Base-by-base conservation (phyloP, 2,888 invertebrate species). In the Oligia latruncula region DNA sequence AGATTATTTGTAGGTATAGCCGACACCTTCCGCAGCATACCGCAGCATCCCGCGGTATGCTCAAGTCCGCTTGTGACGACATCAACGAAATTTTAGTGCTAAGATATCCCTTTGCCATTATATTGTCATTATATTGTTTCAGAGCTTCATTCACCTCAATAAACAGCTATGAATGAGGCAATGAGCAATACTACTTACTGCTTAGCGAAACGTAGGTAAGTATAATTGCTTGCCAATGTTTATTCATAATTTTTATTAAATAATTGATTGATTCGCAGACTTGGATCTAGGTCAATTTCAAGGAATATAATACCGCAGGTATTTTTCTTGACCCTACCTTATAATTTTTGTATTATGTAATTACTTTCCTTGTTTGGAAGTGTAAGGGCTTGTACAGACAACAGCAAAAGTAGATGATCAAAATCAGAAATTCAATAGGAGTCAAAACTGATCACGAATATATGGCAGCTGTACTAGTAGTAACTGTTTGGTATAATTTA, bases 181-280 rank as follows among this genome's bases (percentile, higher is more conserved):
- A 62, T 70, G 9, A 40, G 29, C 8, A 46, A 11, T 20, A 70
- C 49, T 29, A 23, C 8, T 17, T 71, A 15, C 49, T 29, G 29
- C 9, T 17, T 71, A 17, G 43, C 4, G 29, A n/a, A 49, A 65
- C 40, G 64, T 71, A 46, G 49, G 64, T 71, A n/a, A n/a, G n/a
- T n/a, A n/a, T n/a, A 46, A 71, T 65, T 65, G 35, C 46, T 65
- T 29, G 40, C 17, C 23, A 49, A 72, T 80, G 80, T 65, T 79
- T 80, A 80, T 72, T 80, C 72, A 80, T 80, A 66, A 5, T 49
- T 80, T 80, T 79, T 64, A 46, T 79, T 64, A 46, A 78, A n/a
- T 17, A 78, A 70, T 35, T 80, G 58, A 80, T 72, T 72, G 65
- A 72, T 80, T 80, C 79, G 9, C 65, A 49, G 71, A 71, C 49